Evolutionary conservation across 1,140 invertebrate genomes (phyloP).

Genomic region (Heliconius himera): DNA sequence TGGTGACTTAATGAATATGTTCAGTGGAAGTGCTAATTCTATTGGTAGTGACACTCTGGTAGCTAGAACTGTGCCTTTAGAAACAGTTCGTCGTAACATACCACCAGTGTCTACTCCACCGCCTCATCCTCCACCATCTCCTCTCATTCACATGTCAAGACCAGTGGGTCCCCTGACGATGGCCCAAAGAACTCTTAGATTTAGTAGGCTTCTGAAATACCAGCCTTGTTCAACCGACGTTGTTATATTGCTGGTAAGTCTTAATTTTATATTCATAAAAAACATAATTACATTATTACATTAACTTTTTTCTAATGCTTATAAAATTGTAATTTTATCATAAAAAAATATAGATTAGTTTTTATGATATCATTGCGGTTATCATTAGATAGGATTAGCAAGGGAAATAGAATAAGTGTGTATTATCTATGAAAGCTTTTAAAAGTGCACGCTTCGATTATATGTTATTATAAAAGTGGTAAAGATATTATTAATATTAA

Average conservation of each 20-base stretch:
- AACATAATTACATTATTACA: not conserved
- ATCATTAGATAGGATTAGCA: conserved; percentile 22
- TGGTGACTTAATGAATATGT: conserved; percentile 90
- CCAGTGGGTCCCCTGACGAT: conserved; percentile 81
- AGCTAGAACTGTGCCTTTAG: conserved; percentile 86
- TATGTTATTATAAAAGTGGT: not conserved
- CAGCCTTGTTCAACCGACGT: conserved; percentile 72
- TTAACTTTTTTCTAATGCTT: not conserved
- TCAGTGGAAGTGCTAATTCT: conserved; percentile 86
- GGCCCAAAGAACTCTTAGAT: conserved; percentile 85
- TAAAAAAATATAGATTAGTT: not conserved
- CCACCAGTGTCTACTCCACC: conserved; percentile 65
- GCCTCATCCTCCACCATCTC: conserved; percentile 66
- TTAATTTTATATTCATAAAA: not conserved
- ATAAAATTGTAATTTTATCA: conserved; percentile 6
- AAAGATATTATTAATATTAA: not conserved
- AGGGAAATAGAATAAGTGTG: conserved; percentile 6
- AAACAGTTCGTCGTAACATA: conserved; percentile 84
- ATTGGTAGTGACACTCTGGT: conserved; percentile 85
- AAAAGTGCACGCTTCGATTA: conserved; percentile 11
- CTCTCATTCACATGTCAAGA: conserved; percentile 69
- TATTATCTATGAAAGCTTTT: conserved; percentile 27
- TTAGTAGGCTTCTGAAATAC: conserved; percentile 84
- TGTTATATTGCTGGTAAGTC: conserved; percentile 69
- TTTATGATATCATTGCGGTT: conserved; percentile 10